These are phyloP conservation scores for Antheraea assamensis DNA, from an alignment of 2,888 invertebrate genomes.

Conservation along the genomic window DNA sequence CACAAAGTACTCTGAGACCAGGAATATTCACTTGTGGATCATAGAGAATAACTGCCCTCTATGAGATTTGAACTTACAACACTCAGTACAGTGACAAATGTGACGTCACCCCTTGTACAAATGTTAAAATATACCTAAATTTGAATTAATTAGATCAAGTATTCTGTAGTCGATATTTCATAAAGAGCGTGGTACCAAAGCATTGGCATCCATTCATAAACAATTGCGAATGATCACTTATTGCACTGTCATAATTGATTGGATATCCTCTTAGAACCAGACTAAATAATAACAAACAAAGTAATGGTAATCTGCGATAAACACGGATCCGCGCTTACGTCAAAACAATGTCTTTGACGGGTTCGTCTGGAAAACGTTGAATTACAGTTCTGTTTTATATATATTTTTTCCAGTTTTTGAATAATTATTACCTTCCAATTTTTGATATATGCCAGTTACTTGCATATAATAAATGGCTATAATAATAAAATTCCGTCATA, in stretches of 20 bases:
- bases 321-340: slow-evolving; percentile 8
- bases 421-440: neutral
- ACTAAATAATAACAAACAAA: slow-evolving; percentile 33
- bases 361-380: slow-evolving; percentile 16
- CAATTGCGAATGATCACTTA: slow-evolving; percentile 28
- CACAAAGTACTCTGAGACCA: too few relatives aligned
- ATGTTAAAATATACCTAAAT: neutral
- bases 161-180: neutral
- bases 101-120: too few relatives aligned
- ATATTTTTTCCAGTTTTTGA: neutral
- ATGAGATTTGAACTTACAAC: too few relatives aligned
- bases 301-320: slow-evolving; percentile 20
- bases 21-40: too few relatives aligned
- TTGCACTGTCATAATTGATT: slow-evolving; percentile 24
- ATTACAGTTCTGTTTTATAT: neutral
- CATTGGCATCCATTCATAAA: slow-evolving; percentile 21
- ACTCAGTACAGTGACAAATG: too few relatives aligned
- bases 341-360: slow-evolving; percentile 17
- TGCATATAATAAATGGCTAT: too few relatives aligned
- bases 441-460: too few relatives aligned
- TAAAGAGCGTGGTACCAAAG: neutral
- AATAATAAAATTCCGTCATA: too few relatives aligned
- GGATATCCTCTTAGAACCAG: slow-evolving; percentile 27
- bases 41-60: too few relatives aligned
- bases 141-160: neutral